Conservation (phyloP, 2,113 vertebrate genomes). For the Nyctibius bracteatus region DNA sequence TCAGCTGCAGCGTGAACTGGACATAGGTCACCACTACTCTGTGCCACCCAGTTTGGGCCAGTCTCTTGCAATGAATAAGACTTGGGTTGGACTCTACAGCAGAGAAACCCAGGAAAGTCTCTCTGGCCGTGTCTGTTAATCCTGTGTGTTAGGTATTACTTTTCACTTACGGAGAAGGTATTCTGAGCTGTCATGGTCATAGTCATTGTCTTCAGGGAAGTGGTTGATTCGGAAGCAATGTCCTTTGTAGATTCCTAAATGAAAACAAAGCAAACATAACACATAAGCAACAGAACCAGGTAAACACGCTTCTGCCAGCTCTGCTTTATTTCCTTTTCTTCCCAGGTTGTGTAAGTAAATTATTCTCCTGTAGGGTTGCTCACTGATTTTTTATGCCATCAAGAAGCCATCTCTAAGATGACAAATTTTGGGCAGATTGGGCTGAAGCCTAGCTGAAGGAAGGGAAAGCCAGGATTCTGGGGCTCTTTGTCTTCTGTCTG, state of each 20-base stretch:
- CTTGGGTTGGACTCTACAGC: not conserved
- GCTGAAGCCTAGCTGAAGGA: not conserved
- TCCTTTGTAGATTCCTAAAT: slow-evolving; percentile 90
- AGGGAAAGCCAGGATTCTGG: not conserved
- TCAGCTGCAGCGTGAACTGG: not conserved
- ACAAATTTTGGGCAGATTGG: not conserved
- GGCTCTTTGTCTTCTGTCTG: not conserved
- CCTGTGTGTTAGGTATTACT: fast-evolving
- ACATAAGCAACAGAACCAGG: not conserved
- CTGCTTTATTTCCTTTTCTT: not conserved
- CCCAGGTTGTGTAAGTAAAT: not conserved
- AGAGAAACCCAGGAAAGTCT: not conserved
- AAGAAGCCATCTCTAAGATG: not conserved
- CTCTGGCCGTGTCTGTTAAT: not conserved
- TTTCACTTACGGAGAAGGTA: slow-evolving; percentile 91
- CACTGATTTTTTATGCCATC: not conserved
- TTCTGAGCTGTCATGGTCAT: slow-evolving; percentile 95
- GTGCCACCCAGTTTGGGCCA: not conserved
- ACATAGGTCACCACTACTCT: not conserved
- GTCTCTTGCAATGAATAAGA: not conserved
- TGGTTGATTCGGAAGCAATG: slow-evolving; percentile 97
- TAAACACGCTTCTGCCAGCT: not conserved
- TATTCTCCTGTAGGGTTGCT: not conserved
- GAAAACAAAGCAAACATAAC: not conserved
- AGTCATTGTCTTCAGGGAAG: slow-evolving; percentile 95